Conservation (phyloP, 2,113 vertebrate genomes). For the Pogonocichla stellata region DNA sequence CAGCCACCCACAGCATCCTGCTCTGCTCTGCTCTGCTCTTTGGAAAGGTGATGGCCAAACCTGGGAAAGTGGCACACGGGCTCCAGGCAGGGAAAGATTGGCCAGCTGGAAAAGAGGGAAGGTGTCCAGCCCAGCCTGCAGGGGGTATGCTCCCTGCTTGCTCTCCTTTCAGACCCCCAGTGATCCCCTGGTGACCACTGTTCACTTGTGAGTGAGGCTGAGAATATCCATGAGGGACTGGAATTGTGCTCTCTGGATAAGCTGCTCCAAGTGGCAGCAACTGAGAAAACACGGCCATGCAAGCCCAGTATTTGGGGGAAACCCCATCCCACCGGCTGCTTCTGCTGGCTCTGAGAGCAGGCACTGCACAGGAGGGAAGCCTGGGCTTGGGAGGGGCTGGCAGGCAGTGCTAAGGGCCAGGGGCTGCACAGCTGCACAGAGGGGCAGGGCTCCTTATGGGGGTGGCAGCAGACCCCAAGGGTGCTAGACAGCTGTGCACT, state of each 20-base stretch:
- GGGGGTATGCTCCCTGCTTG: background rate
- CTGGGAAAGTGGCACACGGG: rapidly evolving
- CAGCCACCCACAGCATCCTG: background rate
- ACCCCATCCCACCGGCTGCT: background rate
- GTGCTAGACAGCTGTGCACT: too few relatives aligned
- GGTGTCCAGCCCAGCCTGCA: background rate
- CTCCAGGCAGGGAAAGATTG: background rate
- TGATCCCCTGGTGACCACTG: background rate
- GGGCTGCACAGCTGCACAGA: rapidly evolving
- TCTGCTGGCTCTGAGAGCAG: background rate
- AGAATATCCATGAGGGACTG: background rate
- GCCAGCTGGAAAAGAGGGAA: background rate
- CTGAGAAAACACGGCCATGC: background rate
- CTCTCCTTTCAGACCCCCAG: background rate
- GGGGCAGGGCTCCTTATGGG: background rate
- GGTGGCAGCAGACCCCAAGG: too few relatives aligned
- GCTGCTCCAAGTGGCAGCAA: background rate
- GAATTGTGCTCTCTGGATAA: background rate
- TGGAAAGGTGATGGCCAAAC: background rate
- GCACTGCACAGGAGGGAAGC: background rate
- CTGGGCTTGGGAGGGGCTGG: background rate
- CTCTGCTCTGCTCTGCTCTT: background rate
- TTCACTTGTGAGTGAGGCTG: background rate
- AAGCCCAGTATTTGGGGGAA: background rate
- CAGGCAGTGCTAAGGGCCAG: background rate